Evolutionary conservation across 2,888 invertebrate species (phyloP).

Genomic region (Dryomyza anilis): DNA sequence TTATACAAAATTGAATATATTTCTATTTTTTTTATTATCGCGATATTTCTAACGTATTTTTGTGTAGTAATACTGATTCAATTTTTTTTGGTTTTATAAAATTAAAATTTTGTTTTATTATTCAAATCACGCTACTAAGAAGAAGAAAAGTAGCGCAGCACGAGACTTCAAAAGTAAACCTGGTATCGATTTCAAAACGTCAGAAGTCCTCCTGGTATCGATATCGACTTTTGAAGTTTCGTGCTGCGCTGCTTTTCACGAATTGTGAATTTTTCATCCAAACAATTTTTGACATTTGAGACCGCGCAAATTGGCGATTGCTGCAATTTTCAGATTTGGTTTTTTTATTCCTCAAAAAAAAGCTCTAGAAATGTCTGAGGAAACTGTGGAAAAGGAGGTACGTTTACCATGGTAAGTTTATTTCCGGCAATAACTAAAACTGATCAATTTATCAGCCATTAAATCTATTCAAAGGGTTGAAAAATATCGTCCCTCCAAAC

Average conservation of each 20-base stretch:
- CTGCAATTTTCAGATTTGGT: not conserved
- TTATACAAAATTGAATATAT: no score
- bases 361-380: constrained; percentile 39
- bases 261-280: not conserved
- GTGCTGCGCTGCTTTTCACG: not conserved
- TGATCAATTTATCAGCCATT: not conserved
- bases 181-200: no score
- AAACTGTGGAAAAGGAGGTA: constrained; percentile 36
- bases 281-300: not conserved
- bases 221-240: no score
- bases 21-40: no score
- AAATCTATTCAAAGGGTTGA: constrained; percentile 75
- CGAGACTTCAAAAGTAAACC: no score
- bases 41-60: no score
- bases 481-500: constrained; percentile 91
- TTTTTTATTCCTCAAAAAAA: constrained; percentile 2
- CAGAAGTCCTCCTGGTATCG: no score
- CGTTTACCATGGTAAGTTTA: constrained; percentile 49
- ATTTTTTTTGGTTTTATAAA: no score
- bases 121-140: no score
- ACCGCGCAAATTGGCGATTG: not conserved
- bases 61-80: no score
- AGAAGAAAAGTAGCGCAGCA: no score
- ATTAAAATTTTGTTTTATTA: no score
- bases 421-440: not conserved